Evolutionary conservation across 2,888 invertebrate genomes (phyloP).

Genomic region (Gasteruption jaculator): DNA sequence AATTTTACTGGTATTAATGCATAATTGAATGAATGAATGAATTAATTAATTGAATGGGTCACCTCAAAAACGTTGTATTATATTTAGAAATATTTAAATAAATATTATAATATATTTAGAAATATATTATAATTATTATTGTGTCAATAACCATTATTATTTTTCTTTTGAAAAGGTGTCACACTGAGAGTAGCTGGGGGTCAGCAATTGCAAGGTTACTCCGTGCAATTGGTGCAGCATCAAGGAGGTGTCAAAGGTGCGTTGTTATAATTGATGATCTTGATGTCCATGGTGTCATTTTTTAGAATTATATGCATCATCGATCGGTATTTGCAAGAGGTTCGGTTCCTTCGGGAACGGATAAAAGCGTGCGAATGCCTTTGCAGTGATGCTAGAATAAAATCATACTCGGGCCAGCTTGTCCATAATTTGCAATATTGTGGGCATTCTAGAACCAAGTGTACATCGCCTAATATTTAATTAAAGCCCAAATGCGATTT

Average conservation of each 20-base stretch:
- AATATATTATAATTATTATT: not conserved
- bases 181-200: slow-evolving; percentile 48
- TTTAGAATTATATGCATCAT: slow-evolving; percentile 26
- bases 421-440: slow-evolving; percentile 36
- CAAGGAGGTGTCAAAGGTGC: slow-evolving; percentile 57
- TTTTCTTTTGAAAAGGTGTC: slow-evolving; percentile 32
- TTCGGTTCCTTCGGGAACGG: no score
- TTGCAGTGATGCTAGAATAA: slow-evolving; percentile 48
- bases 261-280: no score
- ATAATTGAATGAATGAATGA: no score
- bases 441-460: slow-evolving; percentile 40
- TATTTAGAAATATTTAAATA: no score
- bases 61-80: no score
- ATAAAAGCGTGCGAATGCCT: slow-evolving; percentile 25
- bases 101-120: no score
- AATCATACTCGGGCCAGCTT: slow-evolving; percentile 48
- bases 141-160: not conserved
- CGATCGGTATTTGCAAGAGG: slow-evolving; percentile 33
- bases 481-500: no score
- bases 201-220: slow-evolving; percentile 52
- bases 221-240: slow-evolving; percentile 57
- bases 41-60: no score
- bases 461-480: slow-evolving; percentile 23
- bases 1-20: no score
- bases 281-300: slow-evolving; percentile 2